phyloP scores from a whole-genome alignment of 2,113 vertebrate genomes.

The Anarhynchus alexandrinus region DNA sequence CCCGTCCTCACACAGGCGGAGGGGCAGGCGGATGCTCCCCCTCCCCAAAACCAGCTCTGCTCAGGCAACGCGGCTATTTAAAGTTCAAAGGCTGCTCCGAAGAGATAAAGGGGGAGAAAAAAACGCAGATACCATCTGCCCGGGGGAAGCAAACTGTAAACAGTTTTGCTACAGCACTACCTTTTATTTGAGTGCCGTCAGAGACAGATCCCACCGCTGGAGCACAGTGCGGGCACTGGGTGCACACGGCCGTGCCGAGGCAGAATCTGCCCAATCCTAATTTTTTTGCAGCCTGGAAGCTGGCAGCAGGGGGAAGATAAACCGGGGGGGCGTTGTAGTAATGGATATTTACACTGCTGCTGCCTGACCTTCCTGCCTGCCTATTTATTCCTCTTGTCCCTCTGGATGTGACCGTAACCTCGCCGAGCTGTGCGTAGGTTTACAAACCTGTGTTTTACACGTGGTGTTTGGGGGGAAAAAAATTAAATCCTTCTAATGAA shows the following conservation, averaged over 20 bases:
- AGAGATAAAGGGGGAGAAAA: constrained; percentile 24
- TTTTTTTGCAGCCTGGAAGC: background rate
- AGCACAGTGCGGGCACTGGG: background rate
- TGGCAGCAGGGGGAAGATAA: background rate
- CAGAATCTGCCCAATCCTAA: background rate
- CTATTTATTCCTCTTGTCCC: constrained; percentile 22
- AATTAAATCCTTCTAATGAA: background rate
- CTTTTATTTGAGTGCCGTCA: background rate
- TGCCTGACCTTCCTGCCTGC: background rate
- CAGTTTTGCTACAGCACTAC: background rate
- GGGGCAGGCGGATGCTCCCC: background rate
- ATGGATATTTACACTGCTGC: constrained; percentile 27
- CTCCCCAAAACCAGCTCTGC: background rate
- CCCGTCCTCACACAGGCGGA: rapidly evolving
- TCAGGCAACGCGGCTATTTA: background rate
- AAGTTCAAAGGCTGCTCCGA: constrained; percentile 45
- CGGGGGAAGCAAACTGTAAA: constrained; percentile 15
- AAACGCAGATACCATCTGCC: constrained; percentile 18
- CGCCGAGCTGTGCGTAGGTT: rapidly evolving
- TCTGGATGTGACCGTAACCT: background rate
- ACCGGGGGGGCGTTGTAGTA: background rate
- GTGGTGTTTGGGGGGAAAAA: background rate
- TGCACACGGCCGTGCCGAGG: rapidly evolving
- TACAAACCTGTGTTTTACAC: background rate
- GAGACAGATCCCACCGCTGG: background rate